Evolutionary conservation across 35 echinoderm and acorn worm genomes (phyloP).

Genomic region (Amphiura filiformis): DNA sequence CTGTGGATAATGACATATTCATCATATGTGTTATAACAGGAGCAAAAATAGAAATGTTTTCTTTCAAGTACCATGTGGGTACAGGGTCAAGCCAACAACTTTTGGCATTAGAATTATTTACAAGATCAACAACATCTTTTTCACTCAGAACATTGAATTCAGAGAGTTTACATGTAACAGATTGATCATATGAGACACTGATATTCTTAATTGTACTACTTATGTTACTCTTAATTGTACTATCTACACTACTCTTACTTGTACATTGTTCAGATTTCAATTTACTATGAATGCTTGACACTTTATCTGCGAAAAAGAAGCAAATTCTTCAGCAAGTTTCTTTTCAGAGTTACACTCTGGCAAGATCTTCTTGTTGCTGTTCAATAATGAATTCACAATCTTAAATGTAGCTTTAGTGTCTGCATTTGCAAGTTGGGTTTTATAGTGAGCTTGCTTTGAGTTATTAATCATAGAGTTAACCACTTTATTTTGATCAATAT

Average conservation of each 20-base stretch:
- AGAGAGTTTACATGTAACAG: background rate
- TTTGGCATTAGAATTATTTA: background rate
- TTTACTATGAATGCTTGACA: background rate
- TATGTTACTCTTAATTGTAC: no score
- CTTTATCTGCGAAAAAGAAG: background rate
- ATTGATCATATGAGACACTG: no score
- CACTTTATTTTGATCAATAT: background rate
- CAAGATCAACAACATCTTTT: conserved; percentile 30
- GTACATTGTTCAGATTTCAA: background rate
- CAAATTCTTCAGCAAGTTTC: background rate
- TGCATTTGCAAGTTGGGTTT: background rate
- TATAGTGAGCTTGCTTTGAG: conserved; percentile 5
- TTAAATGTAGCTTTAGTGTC: conserved; percentile 18
- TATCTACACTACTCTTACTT: background rate
- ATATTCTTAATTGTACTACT: no score
- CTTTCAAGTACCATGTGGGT: conserved; percentile 38
- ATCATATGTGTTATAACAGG: conserved; percentile 11
- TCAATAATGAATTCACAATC: background rate
- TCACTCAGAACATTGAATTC: conserved; percentile 9
- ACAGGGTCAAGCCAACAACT: conserved; percentile 26
- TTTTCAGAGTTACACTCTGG: conserved; percentile 5
- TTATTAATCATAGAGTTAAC: conserved; percentile 12
- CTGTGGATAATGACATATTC: background rate
- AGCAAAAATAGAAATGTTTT: conserved; percentile 26
- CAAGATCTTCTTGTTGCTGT: conserved; percentile 9